A percentile compares a stretch with the other conserved stretches of the same genome.
phyloP scores from a whole-genome alignment of 1,140 invertebrate species.

The Carcinoscorpius rotundicauda region DNA sequence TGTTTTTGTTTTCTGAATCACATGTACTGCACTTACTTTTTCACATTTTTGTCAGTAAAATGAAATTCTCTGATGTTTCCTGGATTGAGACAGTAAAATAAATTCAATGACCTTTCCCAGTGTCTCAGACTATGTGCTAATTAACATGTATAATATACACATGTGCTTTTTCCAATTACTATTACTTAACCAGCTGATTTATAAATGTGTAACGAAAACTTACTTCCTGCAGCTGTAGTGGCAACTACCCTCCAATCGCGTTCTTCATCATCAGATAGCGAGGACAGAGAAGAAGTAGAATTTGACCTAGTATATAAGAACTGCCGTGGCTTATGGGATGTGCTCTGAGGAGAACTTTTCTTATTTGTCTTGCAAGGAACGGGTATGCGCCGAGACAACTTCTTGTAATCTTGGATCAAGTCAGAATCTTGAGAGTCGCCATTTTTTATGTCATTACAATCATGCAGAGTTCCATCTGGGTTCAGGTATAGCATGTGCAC shows the following conservation, averaged over 20 bases:
- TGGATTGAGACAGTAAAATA: too few species aligned
- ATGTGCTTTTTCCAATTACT: too few species aligned
- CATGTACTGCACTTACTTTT: too few species aligned
- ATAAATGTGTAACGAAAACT: constrained; percentile 18
- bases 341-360: constrained; percentile 29
- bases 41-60: too few species aligned
- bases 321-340: constrained; percentile 48
- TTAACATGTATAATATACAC: too few species aligned
- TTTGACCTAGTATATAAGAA: constrained; percentile 48
- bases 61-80: too few species aligned
- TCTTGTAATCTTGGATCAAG: constrained; percentile 68
- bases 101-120: too few species aligned
- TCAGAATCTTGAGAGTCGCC: constrained; percentile 55
- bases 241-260: constrained; percentile 54
- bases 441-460: constrained; percentile 57
- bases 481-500: constrained; percentile 65
- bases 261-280: constrained; percentile 42
- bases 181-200: too few species aligned
- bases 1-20: too few species aligned
- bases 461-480: constrained; percentile 58
- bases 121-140: too few species aligned
- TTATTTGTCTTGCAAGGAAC: not conserved
- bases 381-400: constrained; percentile 31
- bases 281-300: constrained; percentile 31
- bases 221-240: constrained; percentile 42